Conservation (phyloP, 2,113 vertebrate genomes). For the Albula glossodonta region DNA sequence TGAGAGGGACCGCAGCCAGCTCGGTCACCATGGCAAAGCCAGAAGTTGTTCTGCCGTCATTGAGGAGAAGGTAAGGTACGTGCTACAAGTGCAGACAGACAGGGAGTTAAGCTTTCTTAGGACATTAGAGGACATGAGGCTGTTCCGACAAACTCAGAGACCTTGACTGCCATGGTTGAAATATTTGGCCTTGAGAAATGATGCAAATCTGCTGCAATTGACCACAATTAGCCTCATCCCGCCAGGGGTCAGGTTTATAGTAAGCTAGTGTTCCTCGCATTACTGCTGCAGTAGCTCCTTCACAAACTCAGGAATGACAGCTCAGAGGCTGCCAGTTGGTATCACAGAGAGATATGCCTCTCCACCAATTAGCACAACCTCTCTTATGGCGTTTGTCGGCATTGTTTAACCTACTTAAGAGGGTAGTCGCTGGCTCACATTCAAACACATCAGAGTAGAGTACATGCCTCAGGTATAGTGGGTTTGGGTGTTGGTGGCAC, state of each 20-base stretch:
- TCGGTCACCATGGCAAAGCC: conserved; percentile 12
- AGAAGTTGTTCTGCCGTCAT: conserved; percentile 29
- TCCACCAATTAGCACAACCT: no score
- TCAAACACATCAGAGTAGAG: no score
- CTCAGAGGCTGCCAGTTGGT: neutral
- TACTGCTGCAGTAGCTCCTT: no score
- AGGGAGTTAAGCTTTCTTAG: no score
- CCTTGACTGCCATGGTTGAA: neutral
- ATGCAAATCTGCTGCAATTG: no score
- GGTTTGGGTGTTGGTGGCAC: no score
- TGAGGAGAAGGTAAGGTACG: conserved; percentile 52
- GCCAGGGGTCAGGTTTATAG: neutral
- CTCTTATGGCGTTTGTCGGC: no score
- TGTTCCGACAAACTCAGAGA: neutral
- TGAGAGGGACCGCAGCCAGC: conserved; percentile 47
- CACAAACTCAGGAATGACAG: no score
- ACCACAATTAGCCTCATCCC: neutral
- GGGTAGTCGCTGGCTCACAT: no score
- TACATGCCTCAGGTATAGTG: neutral
- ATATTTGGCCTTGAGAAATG: neutral
- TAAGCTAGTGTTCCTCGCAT: neutral
- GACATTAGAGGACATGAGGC: neutral
- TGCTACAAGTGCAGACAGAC: neutral
- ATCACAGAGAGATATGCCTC: neutral
- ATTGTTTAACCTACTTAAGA: no score